phyloP scores from a whole-genome alignment of 2,113 vertebrate species.

The Anthoscopus minutus region DNA sequence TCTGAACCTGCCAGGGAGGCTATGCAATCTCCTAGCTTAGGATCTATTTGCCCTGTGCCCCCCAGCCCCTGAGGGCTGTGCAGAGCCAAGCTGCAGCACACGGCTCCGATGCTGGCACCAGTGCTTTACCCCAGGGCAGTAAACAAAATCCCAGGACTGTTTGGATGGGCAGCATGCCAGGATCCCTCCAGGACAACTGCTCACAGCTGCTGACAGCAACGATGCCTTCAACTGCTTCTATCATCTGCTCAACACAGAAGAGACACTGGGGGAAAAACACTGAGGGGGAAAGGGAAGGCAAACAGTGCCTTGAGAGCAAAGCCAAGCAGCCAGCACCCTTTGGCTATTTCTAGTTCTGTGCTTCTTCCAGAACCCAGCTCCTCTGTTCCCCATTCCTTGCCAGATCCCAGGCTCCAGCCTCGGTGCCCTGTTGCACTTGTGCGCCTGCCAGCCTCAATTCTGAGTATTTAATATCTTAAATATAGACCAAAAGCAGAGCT shows the following conservation, averaged over 20 bases:
- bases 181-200: background rate
- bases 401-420: background rate
- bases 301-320: background rate
- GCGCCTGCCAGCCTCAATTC: background rate
- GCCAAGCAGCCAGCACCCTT: background rate
- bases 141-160: background rate
- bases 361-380: background rate
- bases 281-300: fast-evolving
- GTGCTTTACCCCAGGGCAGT: background rate
- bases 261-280: background rate
- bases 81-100: no score
- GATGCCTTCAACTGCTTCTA: background rate
- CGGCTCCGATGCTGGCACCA: no score
- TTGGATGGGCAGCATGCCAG: background rate
- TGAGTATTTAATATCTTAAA: background rate
- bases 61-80: background rate
- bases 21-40: background rate
- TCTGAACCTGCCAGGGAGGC: background rate
- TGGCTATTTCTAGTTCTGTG: background rate
- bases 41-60: background rate
- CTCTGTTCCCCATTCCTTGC: background rate
- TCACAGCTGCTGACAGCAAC: background rate
- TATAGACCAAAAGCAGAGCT: background rate
- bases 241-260: background rate
- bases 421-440: background rate